Evolutionary conservation across 2,113 vertebrate species (phyloP).

Genomic region (Sebastes fasciatus): DNA sequence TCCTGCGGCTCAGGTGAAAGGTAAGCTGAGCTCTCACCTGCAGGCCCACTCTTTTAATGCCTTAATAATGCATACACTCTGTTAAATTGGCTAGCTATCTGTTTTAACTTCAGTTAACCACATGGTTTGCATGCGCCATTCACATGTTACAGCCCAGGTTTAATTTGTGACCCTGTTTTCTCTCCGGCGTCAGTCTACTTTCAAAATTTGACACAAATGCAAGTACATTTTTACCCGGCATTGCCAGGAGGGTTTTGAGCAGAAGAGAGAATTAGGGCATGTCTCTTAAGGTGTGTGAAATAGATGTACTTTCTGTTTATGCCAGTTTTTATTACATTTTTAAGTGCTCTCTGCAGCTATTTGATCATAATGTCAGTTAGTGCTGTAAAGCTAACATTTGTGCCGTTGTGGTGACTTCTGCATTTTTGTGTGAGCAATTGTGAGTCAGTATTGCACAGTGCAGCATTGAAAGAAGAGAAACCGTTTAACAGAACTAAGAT

Average conservation of each 20-base stretch:
- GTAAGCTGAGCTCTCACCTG: slow-evolving; percentile 68
- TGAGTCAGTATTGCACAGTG: slow-evolving; percentile 1
- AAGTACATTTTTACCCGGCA: slow-evolving; percentile 44
- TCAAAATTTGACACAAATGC: slow-evolving; percentile 50
- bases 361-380: background rate
- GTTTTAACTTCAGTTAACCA: slow-evolving; percentile 26
- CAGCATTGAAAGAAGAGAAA: slow-evolving; percentile 28
- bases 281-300: slow-evolving; percentile 44
- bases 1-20: slow-evolving; percentile 75
- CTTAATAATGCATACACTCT: slow-evolving; percentile 46
- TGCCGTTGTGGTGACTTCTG: slow-evolving; percentile 1
- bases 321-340: slow-evolving; percentile 3
- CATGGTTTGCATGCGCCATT: slow-evolving; percentile 16
- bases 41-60: slow-evolving; percentile 15
- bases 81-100: slow-evolving; percentile 3
- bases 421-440: background rate
- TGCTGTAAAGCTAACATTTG: background rate
- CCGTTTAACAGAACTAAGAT: slow-evolving; percentile 36
- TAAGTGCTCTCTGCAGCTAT: background rate
- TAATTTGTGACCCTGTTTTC: slow-evolving; percentile 38
- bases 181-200: slow-evolving; percentile 46
- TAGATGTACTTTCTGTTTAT: slow-evolving; percentile 27
- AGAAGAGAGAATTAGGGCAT: slow-evolving; percentile 53
- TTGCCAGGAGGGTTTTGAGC: slow-evolving; percentile 46
- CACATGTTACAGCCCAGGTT: background rate